Conservation (phyloP, 2,113 vertebrate genomes). For the Varanus komodoensis region DNA sequence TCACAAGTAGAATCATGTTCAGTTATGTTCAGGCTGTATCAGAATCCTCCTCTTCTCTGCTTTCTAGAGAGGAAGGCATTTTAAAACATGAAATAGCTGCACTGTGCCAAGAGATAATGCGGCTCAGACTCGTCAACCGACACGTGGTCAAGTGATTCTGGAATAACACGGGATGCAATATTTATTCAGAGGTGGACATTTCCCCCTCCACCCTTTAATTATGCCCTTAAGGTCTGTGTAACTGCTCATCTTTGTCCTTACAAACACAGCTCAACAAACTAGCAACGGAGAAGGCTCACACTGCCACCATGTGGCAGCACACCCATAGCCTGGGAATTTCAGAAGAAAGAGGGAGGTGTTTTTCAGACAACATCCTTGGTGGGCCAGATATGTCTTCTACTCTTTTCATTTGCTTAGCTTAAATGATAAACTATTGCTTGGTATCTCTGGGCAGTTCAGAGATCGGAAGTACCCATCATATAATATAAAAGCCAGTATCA, state of each 20-base stretch:
- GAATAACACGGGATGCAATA: background rate
- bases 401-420: too few species aligned
- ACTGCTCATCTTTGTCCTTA: background rate
- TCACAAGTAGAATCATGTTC: background rate
- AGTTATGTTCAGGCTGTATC: background rate
- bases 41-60: background rate
- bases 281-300: background rate
- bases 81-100: background rate
- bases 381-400: background rate
- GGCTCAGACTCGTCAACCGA: background rate
- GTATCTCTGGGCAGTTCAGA: too few species aligned
- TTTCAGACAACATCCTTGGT: background rate
- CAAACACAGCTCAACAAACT: background rate
- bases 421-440: too few species aligned
- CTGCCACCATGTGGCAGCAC: conserved; percentile 18
- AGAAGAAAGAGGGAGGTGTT: background rate
- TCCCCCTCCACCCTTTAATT: background rate
- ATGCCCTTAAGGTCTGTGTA: too few species aligned
- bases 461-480: too few species aligned
- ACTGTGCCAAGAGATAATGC: background rate
- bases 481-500: too few species aligned
- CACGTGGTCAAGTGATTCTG: background rate
- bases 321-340: background rate
- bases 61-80: background rate
- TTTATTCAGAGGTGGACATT: background rate